Base-by-base conservation (phyloP, 2,888 invertebrate species). In the Ectemnius continuus region DNA sequence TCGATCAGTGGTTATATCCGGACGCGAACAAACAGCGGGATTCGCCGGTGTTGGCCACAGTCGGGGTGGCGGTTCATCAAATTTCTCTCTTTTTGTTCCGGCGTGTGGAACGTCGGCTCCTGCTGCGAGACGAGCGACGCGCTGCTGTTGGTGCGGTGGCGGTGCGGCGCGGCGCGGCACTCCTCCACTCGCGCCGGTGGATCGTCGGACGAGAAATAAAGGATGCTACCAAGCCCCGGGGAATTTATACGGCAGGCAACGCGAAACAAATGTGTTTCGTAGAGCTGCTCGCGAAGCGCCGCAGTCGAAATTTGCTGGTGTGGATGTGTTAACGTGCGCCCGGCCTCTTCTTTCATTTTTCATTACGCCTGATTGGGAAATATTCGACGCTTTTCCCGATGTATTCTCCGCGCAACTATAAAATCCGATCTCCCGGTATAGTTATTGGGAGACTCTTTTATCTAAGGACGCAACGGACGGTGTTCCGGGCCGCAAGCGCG, bases 381-480 rank as follows among this genome's bases (percentile, higher is more conserved):
- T 81, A 81, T 81, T 81, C 82, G 73, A 67, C 59, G 70, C 70
- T 56, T 70, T 67, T 70, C 66, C 66, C 70, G 79, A 36, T 79
- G 73, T 76, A 73, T 81, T 79, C 76, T 68, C 68, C 70, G 47
- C 67, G 67, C 58, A 66, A 61, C 77, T 63, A 61, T 20, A 47
- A n/a, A 59, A 58, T 63, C 77, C 48, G 69, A 67, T 70, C 71
- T 66, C 48, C 60, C 14, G 46, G 76, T 72, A 81, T 81, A 81
- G 80, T 81, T 81, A 81, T 81, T 76, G 76, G 80, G 80, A 76
- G 76, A 79, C 71, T 68, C 73, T 76, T 78, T 76, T 81, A 79
- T 81, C 20, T 20, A 20, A 20, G 20, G 2, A 2, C n/a, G n/a
- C n/a, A n/a, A n/a, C n/a, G n/a, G n/a, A n/a, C n/a, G 2, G 20